Evolutionary conservation across 2,888 invertebrate genomes (phyloP), one percentile per base, ranked within the genome.

Genomic region (Ametastegia equiseti): DNA sequence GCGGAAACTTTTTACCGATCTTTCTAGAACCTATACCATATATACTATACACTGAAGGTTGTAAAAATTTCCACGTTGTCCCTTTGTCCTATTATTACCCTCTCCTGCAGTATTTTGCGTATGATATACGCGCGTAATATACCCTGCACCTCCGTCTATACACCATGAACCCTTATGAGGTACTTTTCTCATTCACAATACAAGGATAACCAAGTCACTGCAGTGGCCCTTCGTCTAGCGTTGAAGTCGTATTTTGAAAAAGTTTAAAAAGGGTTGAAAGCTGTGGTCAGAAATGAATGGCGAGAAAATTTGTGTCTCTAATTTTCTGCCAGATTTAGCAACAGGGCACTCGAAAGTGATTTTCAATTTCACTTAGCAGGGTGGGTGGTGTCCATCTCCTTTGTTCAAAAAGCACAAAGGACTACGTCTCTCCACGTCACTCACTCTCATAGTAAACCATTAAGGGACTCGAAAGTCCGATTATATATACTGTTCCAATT

Each of bases 61-160:
- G 85, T 86, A 84, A 86, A 86, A 86, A 84, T 87, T 85, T n/a
- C n/a, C 82, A 83, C 67, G 84, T 87, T 86, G 84, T 86, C 83
- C 83, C 82, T 81, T 80, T 57, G 63, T 75, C 54, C 67, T 75
- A 73, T 73, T 81, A 71, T 81, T 80, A 39, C 78, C 60, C 54
- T 36, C 54, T 54, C n/a, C n/a, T n/a, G n/a, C n/a, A n/a, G 75
- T 19, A 54, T 75, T 54, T 73, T 73, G 30, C 75, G 54, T 33
- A 50, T 36, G 50, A n/a, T 33, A 75, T 54, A 50, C 36, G 50
- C 71, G 47, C 30, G 15, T 75, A 36, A 75, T 36, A 54, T 54
- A 54, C 47, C 73, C n/a, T n/a, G n/a, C 3, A 30, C 36, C 27
- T 15, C 9, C 19, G 27, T 71, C 45, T 45, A 45, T 45, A 23